Evolutionary conservation across 2,888 invertebrate genomes (phyloP), one percentile per base, ranked within the genome.

Genomic region (Eupithecia subfuscata): DNA sequence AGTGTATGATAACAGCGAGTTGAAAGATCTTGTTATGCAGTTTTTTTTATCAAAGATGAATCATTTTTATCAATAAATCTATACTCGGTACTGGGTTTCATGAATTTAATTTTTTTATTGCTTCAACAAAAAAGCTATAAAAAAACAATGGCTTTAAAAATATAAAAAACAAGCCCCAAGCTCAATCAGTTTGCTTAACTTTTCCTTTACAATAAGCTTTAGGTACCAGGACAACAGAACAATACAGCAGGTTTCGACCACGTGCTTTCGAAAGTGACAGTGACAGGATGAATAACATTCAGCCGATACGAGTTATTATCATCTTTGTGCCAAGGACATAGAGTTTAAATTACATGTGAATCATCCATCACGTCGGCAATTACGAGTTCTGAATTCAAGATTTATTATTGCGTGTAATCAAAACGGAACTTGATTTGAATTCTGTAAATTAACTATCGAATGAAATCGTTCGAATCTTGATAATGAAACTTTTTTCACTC

Each of bases 231-330:
- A 77, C 45, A 77, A 77, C 80, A 83, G 77, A 75, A 71, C 45
- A 56, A 34, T 63, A 65, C 48, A 79, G 78, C 77, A 79, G 79
- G 80, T 81, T 79, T 64, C 76, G 69, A 75, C 78, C 79, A 82
- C 79, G 82, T 79, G 81, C 79, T 75, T 78, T 80, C 78, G 82
- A 82, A 82, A 82, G 82, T 81, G 81, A 82, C 79, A 82, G 82
- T 80, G 78, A 68, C 80, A 74, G 80, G 77, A 75, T 75, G 79
- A 80, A 78, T 82, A 74, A 63, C 65, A 69, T 34, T 22, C 8
- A 37, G 40, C 8, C 25, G 52, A 12, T 48, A 60, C 16, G 16
- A 34, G 72, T 14, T 25, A 64, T 40, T 22, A 30, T 18, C 63
- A 48, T 69, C 60, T 76, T 78, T 70, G 60, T 63, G 11, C 22